Evolutionary conservation across 2,888 invertebrate species (phyloP).

Genomic region (Serrognathus titanus): DNA sequence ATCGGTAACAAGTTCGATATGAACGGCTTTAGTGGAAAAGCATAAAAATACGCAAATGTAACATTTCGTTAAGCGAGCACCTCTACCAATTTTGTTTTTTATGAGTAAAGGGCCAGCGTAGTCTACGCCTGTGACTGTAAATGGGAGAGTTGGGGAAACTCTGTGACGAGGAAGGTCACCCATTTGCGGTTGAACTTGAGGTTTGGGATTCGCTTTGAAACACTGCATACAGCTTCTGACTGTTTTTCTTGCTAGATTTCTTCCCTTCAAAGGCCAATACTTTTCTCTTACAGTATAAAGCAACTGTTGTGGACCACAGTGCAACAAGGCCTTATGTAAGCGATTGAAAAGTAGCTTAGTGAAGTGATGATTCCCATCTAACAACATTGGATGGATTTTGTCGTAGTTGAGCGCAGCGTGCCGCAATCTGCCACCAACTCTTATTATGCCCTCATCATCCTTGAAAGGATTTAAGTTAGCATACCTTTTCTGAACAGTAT

Average conservation of each 20-base stretch:
- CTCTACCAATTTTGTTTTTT: constrained; percentile 7
- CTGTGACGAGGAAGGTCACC: constrained; percentile 6
- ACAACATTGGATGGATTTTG: constrained; percentile 4
- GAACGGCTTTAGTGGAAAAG: constrained; percentile 33
- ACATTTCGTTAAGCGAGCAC: constrained; percentile 15
- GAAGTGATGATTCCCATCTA: constrained; percentile 4
- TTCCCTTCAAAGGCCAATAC: constrained; percentile 9
- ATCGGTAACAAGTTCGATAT: constrained; percentile 36
- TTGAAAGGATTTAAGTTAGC: constrained; percentile 6
- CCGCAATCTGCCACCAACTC: constrained; percentile 7
- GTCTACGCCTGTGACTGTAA: constrained; percentile 17
- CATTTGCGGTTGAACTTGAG: constrained; percentile 1
- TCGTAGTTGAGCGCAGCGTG: constrained; percentile 1
- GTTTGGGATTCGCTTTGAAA: background rate
- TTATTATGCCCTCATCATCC: constrained; percentile 5
- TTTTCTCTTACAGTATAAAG: constrained; percentile 5
- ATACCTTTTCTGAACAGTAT: no score
- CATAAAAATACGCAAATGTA: constrained; percentile 34
- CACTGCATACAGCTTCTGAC: constrained; percentile 2
- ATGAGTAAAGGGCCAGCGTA: constrained; percentile 20
- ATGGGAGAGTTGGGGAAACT: constrained; percentile 2
- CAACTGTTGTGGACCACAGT: constrained; percentile 7
- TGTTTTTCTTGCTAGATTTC: background rate
- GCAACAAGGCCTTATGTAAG: constrained; percentile 2
- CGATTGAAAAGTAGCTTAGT: constrained; percentile 8